Evolutionary conservation across 1,140 invertebrate species (phyloP).

Genomic region (Eumeta japonica): DNA sequence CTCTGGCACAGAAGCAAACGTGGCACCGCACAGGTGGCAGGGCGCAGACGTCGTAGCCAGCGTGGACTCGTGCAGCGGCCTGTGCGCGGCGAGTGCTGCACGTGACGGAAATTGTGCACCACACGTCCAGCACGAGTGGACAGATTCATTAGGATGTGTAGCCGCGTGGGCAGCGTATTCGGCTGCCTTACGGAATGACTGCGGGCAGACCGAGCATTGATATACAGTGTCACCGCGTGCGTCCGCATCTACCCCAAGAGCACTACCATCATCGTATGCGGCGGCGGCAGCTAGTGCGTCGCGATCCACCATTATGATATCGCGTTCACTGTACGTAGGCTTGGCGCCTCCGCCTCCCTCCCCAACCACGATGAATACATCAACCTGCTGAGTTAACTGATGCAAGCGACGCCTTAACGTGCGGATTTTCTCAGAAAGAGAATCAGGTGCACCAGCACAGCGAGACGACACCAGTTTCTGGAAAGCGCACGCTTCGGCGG

Average conservation of each 20-base stretch:
- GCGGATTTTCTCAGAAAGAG: constrained; percentile 41
- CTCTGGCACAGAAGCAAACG: constrained; percentile 19
- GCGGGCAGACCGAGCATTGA: constrained; percentile 41
- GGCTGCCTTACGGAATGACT: constrained; percentile 27
- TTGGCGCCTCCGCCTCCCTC: constrained; percentile 25
- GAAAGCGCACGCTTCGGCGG: constrained; percentile 37
- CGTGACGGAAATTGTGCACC: constrained; percentile 33
- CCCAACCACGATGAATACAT: constrained; percentile 48
- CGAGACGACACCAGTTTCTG: constrained; percentile 15
- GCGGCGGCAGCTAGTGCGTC: constrained; percentile 34
- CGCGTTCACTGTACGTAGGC: constrained; percentile 39
- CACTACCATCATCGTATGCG: constrained; percentile 36
- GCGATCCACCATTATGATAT: constrained; percentile 47
- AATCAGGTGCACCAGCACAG: constrained; percentile 24
- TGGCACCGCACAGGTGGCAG: constrained; percentile 23
- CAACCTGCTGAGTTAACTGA: constrained; percentile 46
- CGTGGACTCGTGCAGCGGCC: constrained; percentile 13
- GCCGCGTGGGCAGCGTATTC: constrained; percentile 29
- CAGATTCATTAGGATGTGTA: constrained; percentile 21
- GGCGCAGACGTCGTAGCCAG: too few species aligned
- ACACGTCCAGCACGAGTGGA: constrained; percentile 45
- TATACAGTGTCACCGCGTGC: constrained; percentile 39
- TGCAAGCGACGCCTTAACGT: constrained; percentile 30
- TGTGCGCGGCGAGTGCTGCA: constrained; percentile 22
- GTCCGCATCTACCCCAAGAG: constrained; percentile 34